Evolutionary conservation across 1,140 invertebrate species (phyloP).

Genomic region (Macrosteles quadrilineatus): DNA sequence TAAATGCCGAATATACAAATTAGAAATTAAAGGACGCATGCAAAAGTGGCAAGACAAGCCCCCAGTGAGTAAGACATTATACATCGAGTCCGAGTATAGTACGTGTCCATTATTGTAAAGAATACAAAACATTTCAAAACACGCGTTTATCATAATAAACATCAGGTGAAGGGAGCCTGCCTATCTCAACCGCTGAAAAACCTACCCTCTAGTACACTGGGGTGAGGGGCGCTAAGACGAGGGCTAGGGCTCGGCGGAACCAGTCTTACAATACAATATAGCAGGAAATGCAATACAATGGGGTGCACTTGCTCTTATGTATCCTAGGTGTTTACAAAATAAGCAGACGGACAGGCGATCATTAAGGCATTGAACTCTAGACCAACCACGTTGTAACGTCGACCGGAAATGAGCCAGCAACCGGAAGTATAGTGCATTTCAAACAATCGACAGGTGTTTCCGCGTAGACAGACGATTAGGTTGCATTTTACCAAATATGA

Average conservation of each 20-base stretch:
- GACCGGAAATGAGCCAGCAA: slow-evolving; percentile 17
- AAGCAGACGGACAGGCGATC: slow-evolving; percentile 5
- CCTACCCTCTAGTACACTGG: not conserved
- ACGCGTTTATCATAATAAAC: slow-evolving; percentile 26
- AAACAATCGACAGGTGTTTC: too few species aligned
- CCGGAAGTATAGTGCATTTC: not conserved
- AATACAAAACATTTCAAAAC: slow-evolving; percentile 29
- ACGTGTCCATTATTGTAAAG: slow-evolving; percentile 29
- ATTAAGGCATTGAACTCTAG: slow-evolving; percentile 16
- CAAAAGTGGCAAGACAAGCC: too few species aligned
- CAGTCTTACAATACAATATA: slow-evolving; percentile 9
- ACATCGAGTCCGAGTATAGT: not conserved
- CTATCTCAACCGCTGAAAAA: slow-evolving; percentile 15
- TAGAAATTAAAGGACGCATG: too few species aligned
- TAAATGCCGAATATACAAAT: too few species aligned
- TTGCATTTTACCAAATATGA: too few species aligned
- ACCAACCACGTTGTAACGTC: slow-evolving; percentile 16
- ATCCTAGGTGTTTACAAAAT: slow-evolving; percentile 15
- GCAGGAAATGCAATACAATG: slow-evolving; percentile 21
- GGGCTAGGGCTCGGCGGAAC: not conserved
- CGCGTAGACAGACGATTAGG: too few species aligned
- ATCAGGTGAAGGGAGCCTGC: slow-evolving; percentile 17
- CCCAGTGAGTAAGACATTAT: too few species aligned
- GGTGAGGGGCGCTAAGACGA: slow-evolving; percentile 4
- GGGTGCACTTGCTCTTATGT: slow-evolving; percentile 15